A percentile compares a stretch with the other conserved stretches of the same genome.
Conservation (phyloP, 1,140 invertebrate species). For the Ctenoplectra terminalis region DNA sequence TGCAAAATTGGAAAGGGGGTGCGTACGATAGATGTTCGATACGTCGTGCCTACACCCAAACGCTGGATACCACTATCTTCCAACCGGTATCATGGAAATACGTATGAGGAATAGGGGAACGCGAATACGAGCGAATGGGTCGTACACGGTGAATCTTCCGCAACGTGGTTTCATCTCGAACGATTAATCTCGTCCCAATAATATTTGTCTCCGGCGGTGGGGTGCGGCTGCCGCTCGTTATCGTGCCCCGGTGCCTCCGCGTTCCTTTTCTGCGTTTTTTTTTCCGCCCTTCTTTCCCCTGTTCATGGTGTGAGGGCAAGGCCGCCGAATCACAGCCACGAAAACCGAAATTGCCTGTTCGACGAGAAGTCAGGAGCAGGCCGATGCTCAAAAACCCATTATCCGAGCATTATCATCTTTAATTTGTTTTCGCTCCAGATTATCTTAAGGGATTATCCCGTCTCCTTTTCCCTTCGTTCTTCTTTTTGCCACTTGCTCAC, state of each 20-base stretch:
- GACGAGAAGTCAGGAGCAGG: conserved; percentile 69
- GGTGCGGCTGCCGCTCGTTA: conserved; percentile 8
- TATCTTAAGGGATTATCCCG: conserved; percentile 60
- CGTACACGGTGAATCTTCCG: conserved; percentile 20
- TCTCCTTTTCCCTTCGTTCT: conserved; percentile 35
- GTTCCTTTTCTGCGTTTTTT: background rate
- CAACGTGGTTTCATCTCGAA: conserved; percentile 42
- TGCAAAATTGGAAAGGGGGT: background rate
- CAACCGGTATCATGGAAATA: background rate
- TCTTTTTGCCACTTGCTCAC: conserved; percentile 38
- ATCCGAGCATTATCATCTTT: conserved; percentile 72
- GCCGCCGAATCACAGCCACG: conserved; percentile 49
- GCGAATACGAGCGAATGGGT: background rate
- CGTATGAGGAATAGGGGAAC: background rate
- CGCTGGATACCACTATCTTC: background rate
- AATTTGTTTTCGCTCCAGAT: conserved; percentile 69
- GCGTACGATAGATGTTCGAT: background rate
- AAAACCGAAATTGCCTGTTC: conserved; percentile 71
- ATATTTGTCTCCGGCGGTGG: conserved; percentile 61
- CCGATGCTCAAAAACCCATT: conserved; percentile 71
- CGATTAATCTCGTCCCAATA: conserved; percentile 69
- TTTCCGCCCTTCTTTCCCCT: background rate
- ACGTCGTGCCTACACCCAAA: background rate
- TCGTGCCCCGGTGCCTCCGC: conserved; percentile 33
- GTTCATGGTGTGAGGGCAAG: background rate